phyloP scores from a whole-genome alignment of 2,113 vertebrate genomes.

The Coturnix japonica region DNA sequence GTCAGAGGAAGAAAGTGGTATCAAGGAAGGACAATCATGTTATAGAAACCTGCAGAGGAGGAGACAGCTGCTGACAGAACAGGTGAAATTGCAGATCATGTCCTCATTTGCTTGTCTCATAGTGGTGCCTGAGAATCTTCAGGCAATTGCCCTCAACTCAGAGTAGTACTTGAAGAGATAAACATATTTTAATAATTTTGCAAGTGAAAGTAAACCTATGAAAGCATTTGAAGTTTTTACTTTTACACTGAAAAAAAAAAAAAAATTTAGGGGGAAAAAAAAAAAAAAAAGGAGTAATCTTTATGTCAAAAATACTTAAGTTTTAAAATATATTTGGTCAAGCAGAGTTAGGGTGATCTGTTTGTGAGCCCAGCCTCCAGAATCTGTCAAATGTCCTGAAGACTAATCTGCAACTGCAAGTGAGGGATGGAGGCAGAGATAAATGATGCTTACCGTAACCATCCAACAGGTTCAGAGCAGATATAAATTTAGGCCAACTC shows the following conservation, averaged over 20 bases:
- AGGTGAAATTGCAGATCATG: neutral
- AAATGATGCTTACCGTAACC: neutral
- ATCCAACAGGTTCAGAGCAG: neutral
- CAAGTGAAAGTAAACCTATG: neutral
- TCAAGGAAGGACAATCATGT: neutral
- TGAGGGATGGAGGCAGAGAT: neutral
- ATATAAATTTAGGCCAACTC: neutral
- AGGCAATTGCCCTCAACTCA: neutral
- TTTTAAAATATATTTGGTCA: neutral
- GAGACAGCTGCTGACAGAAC: fast-evolving
- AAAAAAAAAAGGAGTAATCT: neutral
- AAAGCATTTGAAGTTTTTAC: neutral
- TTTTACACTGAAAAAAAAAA: neutral
- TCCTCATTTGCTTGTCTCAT: neutral
- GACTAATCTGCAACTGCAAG: neutral
- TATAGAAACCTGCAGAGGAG: neutral
- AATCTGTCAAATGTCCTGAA: neutral
- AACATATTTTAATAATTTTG: neutral
- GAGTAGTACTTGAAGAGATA: neutral
- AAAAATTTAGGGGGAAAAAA: neutral
- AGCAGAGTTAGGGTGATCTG: neutral
- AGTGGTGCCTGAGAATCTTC: neutral
- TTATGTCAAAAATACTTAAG: neutral
- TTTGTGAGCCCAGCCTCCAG: neutral
- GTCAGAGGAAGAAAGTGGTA: neutral